A percentile compares a stretch with the other conserved stretches of the same genome.
These are phyloP conservation scores for Parotocinclus haroldoi DNA, from an alignment of 2,797 vertebrate genomes.

Conservation along the genomic window DNA sequence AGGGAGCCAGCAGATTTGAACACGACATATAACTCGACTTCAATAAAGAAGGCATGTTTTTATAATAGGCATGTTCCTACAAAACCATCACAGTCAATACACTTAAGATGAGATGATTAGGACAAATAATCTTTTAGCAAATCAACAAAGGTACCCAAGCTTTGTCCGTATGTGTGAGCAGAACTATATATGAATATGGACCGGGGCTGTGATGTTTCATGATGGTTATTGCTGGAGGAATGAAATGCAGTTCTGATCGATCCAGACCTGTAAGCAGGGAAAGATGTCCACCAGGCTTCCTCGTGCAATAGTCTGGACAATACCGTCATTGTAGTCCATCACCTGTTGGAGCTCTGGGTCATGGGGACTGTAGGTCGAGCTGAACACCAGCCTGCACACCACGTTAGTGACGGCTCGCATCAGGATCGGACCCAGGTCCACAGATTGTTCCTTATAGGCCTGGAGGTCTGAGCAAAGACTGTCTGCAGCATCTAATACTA, in stretches of 20 bases:
- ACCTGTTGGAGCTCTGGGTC: slow-evolving; percentile 69
- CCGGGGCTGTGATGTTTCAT: too few relatives aligned
- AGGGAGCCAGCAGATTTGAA: too few relatives aligned
- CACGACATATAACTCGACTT: too few relatives aligned
- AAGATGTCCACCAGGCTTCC: slow-evolving; percentile 73
- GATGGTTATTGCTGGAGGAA: background rate
- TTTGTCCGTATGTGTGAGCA: too few relatives aligned
- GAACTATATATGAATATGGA: background rate
- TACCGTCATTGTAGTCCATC: slow-evolving; percentile 71
- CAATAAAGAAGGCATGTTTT: too few relatives aligned
- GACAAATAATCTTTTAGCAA: too few relatives aligned
- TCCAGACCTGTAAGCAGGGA: slow-evolving; percentile 69
- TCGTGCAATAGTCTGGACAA: slow-evolving; percentile 68
- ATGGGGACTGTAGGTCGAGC: slow-evolving; percentile 58
- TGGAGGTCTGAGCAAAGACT: slow-evolving; percentile 61
- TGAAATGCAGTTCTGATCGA: background rate
- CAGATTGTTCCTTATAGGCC: slow-evolving; percentile 32
- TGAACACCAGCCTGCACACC: slow-evolving; percentile 72
- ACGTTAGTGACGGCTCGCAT: slow-evolving; percentile 73
- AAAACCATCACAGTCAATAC: too few relatives aligned
- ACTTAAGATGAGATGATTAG: too few relatives aligned
- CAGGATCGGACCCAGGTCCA: slow-evolving; percentile 62
- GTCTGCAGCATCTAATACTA: slow-evolving; percentile 68
- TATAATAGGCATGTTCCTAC: too few relatives aligned
- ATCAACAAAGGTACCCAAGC: too few relatives aligned